Base-by-base conservation (phyloP, 1,140 invertebrate genomes). In the Orchesella cincta region DNA sequence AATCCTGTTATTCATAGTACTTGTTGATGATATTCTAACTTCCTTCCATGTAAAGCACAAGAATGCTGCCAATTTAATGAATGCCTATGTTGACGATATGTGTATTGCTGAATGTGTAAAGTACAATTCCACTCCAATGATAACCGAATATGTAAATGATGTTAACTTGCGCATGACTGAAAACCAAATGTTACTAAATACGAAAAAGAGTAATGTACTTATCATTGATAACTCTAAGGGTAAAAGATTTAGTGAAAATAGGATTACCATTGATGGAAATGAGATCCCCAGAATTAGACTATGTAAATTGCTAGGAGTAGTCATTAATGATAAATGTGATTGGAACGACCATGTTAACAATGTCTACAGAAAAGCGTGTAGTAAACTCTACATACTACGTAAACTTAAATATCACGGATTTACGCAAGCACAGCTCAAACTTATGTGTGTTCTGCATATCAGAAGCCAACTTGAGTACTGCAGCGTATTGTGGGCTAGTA, bases 71-170 rank as follows among this genome's bases (percentile, higher is more conserved):
- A 67, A 29, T 33, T 14, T 67, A 28, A 46, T 76, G 62, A 51
- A 76, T 73, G 71, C 35, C 2, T 73, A 8, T 46, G 71, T 73
- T 31, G 71, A 73, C 46, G 71, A 73, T 31, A 36, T 73, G 35
- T 23, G 20, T 28, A 73, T 46, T 12, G 34, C 39, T 8, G 71
- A 73, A 73, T 20, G 2, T 2, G 71, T 73, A 3, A 5, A 51
- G 16, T 67, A 67, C 23, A 29, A n/a, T 14, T 5, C 8, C 29
- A 29, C 1, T 2, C 62, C 62, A 14, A 5, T 31, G 14, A 67
- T 67, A 5, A 14, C 29, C 2, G 26, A 67, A 31, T 31, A 31
- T 33, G 28, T 33, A 31, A 67, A 29, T 33, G 26, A 29, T 2
- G 12, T 67, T 31, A 31, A 33, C 8, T 31, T 5, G 28, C 8